Conservation (phyloP, 1,140 invertebrate species). For the Drosophila nebulosa region DNA sequence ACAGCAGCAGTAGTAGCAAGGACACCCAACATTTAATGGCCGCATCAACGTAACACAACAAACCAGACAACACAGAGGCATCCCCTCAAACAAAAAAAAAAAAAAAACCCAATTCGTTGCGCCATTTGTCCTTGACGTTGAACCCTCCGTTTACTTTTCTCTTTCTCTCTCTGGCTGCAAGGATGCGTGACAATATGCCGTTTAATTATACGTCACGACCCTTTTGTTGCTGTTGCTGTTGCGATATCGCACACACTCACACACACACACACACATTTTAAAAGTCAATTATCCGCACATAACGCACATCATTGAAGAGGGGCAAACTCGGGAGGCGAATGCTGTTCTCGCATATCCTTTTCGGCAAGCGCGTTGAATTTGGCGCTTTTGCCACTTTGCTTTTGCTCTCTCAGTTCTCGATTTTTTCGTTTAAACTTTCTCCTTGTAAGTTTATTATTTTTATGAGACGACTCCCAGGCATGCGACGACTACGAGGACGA, state of each 20-base stretch:
- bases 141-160: background rate
- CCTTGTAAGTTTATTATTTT: conserved; percentile 64
- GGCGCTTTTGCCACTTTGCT: conserved; percentile 38
- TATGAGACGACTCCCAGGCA: conserved; percentile 50
- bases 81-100: background rate
- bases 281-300: conserved; percentile 79
- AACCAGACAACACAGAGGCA: conserved; percentile 1
- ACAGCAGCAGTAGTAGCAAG: conserved; percentile 16
- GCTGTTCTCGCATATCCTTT: conserved; percentile 29
- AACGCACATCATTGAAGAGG: conserved; percentile 68
- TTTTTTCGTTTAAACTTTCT: conserved; percentile 33
- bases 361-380: conserved; percentile 70
- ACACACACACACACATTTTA: conserved; percentile 63
- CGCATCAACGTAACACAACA: conserved; percentile 27
- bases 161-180: conserved; percentile 32
- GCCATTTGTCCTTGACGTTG: conserved; percentile 34
- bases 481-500: conserved; percentile 19
- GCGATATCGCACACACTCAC: conserved; percentile 63
- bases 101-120: conserved; percentile 17
- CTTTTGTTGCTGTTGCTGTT: conserved; percentile 45
- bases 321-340: background rate
- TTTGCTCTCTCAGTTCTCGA: conserved; percentile 12
- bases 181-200: conserved; percentile 75
- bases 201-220: conserved; percentile 73
- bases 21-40: conserved; percentile 43